Evolutionary conservation across 1,140 invertebrate species (phyloP), one percentile per base, ranked within the genome.

Genomic region (Microplitis mediator): DNA sequence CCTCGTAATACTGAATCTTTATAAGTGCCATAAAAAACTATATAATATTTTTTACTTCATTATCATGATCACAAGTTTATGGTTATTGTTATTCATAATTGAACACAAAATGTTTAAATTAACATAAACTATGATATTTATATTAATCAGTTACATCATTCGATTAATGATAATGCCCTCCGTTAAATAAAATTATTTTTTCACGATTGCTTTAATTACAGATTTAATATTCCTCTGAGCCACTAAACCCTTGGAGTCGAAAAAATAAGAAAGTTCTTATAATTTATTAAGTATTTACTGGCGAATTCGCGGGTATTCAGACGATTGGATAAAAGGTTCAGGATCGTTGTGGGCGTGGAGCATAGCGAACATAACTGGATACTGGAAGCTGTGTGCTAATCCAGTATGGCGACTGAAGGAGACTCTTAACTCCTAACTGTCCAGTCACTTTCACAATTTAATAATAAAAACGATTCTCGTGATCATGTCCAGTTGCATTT

Each of bases 321-420:
- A 31, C 11, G 9, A 62, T 39, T 62, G 35, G 35, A 62, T 62
- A 31, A 62, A 62, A 39, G 60, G 32, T 35, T 13, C 60, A 62
- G 60, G n/a, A 62, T 62, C 5, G 60, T 62, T 3, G 60, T 36
- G 60, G 60, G 60, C 60, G 60, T 62, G 60, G 34, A 62, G 13
- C 60, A 35, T n/a, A 39, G 13, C n/a, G 32, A 13, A 31, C 13
- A n/a, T 35, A 35, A 62, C 32, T 62, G 35, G 60, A 36, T 62
- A 62, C 32, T 62, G 35, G 60, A 36, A 62, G 60, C 56, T 58
- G 56, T 58, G 56, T 23, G 56, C 56, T 62, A 62, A 62, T 62
- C 60, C 60, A 62, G 60, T 39, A 62, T 62, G 60, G 60, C 60
- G 60, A 35, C 60, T 62, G 13, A 35, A 62, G 34, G 4, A 45